Percentiles rank a stretch among this genome's conserved stretches.
phyloP scores from a whole-genome alignment of 30 jellyfish, hydroid and myxozoan species.

The Mastigias papua region DNA sequence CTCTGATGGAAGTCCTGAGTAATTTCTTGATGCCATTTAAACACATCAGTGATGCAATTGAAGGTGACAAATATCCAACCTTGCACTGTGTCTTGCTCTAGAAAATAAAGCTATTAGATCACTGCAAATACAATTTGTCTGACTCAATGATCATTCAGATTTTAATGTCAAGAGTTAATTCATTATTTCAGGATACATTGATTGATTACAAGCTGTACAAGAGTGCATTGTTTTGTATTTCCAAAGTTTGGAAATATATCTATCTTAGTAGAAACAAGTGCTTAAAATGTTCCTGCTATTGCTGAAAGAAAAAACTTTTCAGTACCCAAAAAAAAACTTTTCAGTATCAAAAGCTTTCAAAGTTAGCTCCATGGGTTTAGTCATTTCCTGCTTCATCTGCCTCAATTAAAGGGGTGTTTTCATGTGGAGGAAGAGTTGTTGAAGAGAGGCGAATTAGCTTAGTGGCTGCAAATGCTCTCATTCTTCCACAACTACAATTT shows the following conservation, averaged over 20 bases:
- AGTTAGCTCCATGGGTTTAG: background rate
- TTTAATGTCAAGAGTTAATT: background rate
- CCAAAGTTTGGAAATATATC: background rate
- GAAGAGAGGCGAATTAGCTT: background rate
- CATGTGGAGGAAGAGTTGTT: background rate
- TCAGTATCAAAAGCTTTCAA: background rate
- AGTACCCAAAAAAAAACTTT: background rate
- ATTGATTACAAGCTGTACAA: background rate
- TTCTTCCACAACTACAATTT: too few relatives aligned
- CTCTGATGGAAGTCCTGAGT: background rate
- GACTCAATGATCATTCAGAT: background rate
- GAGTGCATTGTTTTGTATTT: background rate
- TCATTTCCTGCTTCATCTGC: background rate
- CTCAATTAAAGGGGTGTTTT: background rate
- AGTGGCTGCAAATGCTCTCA: too few relatives aligned
- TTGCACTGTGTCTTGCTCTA: background rate
- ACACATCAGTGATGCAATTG: background rate
- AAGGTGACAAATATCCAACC: background rate
- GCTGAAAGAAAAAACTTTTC: background rate
- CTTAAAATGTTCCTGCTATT: background rate
- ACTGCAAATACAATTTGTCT: background rate
- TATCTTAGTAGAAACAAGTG: background rate
- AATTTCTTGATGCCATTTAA: background rate
- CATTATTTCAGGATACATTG: background rate
- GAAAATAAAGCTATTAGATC: background rate